Evolutionary conservation across 2,888 invertebrate genomes (phyloP).

Genomic region (Conus canariensis): DNA sequence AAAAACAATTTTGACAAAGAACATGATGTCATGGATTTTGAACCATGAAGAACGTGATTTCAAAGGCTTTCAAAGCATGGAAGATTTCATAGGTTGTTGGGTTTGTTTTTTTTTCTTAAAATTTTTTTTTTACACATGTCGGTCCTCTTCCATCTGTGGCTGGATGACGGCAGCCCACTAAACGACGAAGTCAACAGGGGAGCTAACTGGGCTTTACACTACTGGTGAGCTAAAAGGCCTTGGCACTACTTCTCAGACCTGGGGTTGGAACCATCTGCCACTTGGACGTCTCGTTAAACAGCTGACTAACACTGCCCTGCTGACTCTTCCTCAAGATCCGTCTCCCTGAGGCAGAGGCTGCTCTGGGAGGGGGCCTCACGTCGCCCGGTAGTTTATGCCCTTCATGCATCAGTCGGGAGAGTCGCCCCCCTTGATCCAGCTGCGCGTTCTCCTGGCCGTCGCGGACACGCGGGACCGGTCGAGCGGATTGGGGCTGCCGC

Average conservation of each 20-base stretch:
- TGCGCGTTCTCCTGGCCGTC: conserved; percentile 61
- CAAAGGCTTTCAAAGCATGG: no score
- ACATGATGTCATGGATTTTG: no score
- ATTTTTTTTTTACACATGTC: no score
- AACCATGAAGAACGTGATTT: no score
- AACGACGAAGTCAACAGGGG: no score
- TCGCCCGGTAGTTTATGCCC: conserved; percentile 57
- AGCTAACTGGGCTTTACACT: no score
- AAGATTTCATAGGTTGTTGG: no score
- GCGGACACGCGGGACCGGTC: conserved; percentile 65
- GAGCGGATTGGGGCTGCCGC: conserved; percentile 55
- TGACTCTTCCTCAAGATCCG: conserved; percentile 60
- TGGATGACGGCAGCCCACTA: no score
- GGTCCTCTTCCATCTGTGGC: no score
- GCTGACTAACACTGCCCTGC: conserved; percentile 62
- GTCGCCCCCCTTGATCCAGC: conserved; percentile 67
- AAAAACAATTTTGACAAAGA: no score
- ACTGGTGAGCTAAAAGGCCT: neutral
- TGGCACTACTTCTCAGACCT: conserved; percentile 47
- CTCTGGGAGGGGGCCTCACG: conserved; percentile 63
- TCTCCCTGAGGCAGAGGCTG: conserved; percentile 60
- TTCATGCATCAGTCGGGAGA: conserved; percentile 71
- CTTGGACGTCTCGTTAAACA: conserved; percentile 63
- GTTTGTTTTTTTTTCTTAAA: no score
- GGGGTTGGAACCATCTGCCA: conserved; percentile 59